phyloP scores from a whole-genome alignment of 2,888 invertebrate genomes.

The Strigamia transsilvanica region DNA sequence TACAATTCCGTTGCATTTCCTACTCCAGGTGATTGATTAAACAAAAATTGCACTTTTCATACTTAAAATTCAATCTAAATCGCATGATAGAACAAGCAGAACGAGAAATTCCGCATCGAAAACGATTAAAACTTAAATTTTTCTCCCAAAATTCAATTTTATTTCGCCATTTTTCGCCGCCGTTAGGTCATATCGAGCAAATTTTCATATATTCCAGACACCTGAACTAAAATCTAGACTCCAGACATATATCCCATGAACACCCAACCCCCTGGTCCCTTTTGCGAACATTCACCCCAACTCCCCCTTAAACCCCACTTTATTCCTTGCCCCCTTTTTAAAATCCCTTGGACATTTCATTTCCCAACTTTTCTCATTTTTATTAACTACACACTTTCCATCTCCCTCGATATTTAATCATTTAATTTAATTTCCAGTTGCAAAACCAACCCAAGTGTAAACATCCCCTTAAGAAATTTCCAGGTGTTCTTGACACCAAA shows the following conservation, averaged over 20 bases:
- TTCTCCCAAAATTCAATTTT: too few species aligned
- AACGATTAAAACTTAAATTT: too few species aligned
- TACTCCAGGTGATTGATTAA: too few species aligned
- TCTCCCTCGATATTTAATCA: background rate
- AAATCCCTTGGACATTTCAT: background rate
- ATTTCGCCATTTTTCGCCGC: too few species aligned
- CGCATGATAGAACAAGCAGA: too few species aligned
- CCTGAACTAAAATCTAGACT: constrained; percentile 18
- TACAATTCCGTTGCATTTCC: too few species aligned
- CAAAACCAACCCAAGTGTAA: background rate
- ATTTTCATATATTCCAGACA: constrained; percentile 16
- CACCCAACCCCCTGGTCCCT: background rate
- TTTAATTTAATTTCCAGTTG: background rate
- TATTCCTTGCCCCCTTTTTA: background rate
- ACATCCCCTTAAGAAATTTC: background rate
- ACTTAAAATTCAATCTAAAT: too few species aligned
- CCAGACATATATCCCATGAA: background rate
- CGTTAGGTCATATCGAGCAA: background rate
- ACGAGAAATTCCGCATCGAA: too few species aligned
- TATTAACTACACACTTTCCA: background rate
- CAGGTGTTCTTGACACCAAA: background rate
- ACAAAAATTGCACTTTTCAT: too few species aligned
- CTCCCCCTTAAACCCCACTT: background rate
- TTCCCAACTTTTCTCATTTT: background rate
- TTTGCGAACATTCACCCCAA: background rate